Base-by-base conservation (phyloP, 2,888 invertebrate genomes). In the Petrolisthes cinctipes region DNA sequence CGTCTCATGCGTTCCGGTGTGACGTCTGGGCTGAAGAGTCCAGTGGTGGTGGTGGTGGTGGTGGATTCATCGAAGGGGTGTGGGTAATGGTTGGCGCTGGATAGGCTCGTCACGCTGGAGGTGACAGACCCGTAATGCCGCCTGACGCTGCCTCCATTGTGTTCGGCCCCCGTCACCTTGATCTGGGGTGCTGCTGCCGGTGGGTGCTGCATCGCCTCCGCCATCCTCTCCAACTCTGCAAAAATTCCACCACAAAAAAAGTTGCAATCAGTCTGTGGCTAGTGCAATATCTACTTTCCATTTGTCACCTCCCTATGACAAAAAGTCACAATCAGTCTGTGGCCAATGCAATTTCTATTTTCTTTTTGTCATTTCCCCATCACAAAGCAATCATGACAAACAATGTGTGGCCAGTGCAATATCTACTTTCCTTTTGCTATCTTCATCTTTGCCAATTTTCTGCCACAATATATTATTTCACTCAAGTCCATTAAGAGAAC, bases 1-100 rank as follows among this genome's bases (percentile, higher is more conserved):
- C 88, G 76, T 23, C 86, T 82, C 88, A 90, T 90, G 61, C 79
- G 86, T 66, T 80, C 80, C 1, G 88, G 85, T 4, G 85, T 82
- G 20, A 82, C 61, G 20, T 86, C 80, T 11, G 86, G 61, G 23
- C 20, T 71, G 80, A 83, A 76, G 23, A 83, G 56, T 9, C 57
- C 76, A n/a, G 53, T 76, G 57, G 86, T 68, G 53, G 61, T 66
- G 20, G 23, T 61, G 71, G 71, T 71, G n/a, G 80, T 83, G 51
- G 79, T 51, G 73, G 86, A 68, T 6, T 82, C 85, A 79, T 89
- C 83, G 56, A 75, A 68, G 66, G 37, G 54, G 54, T 71, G 71
- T 71, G 71, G 71, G 17, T 71, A 20, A n/a, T 11, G 11, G 79
- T 17, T 17, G 1, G n/a, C 75, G 56, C 80, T 84, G 53, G n/a